Evolutionary conservation across 2,888 invertebrate genomes (phyloP).

Genomic region (Drosophila anceps): DNA sequence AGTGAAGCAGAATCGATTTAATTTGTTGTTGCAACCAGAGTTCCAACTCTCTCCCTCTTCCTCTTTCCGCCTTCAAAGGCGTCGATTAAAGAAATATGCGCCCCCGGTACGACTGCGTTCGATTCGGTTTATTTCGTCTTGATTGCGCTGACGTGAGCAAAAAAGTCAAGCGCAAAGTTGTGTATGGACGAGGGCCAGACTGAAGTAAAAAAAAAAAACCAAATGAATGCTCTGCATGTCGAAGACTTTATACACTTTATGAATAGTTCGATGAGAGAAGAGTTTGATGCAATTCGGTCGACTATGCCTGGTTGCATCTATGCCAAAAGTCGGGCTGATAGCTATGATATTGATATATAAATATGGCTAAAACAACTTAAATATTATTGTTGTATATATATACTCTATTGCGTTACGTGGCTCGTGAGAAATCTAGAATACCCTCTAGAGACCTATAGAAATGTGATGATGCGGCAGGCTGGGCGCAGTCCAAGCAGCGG

Average conservation of each 20-base stretch:
- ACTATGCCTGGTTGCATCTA: too few species aligned
- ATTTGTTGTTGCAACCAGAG: slow-evolving; percentile 72
- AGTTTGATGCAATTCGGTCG: neutral
- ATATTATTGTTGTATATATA: neutral
- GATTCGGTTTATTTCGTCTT: slow-evolving; percentile 47
- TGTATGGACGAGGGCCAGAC: slow-evolving; percentile 13
- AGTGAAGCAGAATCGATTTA: slow-evolving; percentile 76
- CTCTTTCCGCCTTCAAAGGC: slow-evolving; percentile 27
- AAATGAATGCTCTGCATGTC: neutral
- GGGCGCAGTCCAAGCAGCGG: slow-evolving; percentile 7
- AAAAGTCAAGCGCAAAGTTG: slow-evolving; percentile 45
- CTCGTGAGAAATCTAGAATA: neutral
- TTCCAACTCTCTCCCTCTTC: neutral
- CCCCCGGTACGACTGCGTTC: slow-evolving; percentile 30
- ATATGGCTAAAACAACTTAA: neutral
- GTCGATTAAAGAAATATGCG: slow-evolving; percentile 81
- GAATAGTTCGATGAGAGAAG: neutral
- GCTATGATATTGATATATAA: neutral
- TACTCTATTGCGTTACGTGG: neutral
- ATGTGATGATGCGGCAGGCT: slow-evolving; percentile 56
- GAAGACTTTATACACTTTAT: slow-evolving; percentile 7
- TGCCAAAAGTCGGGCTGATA: too few species aligned
- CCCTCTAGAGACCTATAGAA: slow-evolving; percentile 16
- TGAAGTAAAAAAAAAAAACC: neutral
- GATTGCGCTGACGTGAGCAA: slow-evolving; percentile 75